Conservation (phyloP, 1,140 invertebrate species). For the Nymphalis io region DNA sequence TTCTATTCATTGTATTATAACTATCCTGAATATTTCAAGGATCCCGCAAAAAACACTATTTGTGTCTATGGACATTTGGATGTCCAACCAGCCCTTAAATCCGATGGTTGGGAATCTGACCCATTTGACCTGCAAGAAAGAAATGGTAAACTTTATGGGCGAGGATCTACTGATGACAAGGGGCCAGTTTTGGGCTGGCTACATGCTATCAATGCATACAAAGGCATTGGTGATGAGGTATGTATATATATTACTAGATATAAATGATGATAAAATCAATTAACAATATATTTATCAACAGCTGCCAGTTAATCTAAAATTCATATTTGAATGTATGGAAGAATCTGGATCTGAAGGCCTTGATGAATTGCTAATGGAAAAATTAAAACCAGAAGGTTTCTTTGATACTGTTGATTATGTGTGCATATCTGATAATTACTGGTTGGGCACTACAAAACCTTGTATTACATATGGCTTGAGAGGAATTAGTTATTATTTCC, state of each 20-base stretch:
- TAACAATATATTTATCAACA: constrained; percentile 40
- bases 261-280: background rate
- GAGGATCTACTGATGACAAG: constrained; percentile 97
- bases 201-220: constrained; percentile 94
- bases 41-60: constrained; percentile 94
- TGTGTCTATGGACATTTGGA: constrained; percentile 98
- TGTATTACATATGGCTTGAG: constrained; percentile 98
- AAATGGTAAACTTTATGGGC: constrained; percentile 95
- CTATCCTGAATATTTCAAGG: constrained; percentile 63
- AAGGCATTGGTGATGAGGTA: constrained; percentile 84
- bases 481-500: constrained; percentile 95
- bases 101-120: constrained; percentile 97
- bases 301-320: constrained; percentile 97
- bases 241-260: constrained; percentile 26
- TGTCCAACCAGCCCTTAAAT: constrained; percentile 95
- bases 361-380: constrained; percentile 89
- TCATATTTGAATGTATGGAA: constrained; percentile 99
- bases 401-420: constrained; percentile 94
- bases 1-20: background rate
- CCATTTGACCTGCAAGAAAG: constrained; percentile 95
- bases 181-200: constrained; percentile 96
- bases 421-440: constrained; percentile 99
- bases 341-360: constrained; percentile 97
- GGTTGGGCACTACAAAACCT: constrained; percentile 97
- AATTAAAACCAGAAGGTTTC: constrained; percentile 84